Evolutionary conservation across 2,888 invertebrate genomes (phyloP), one percentile per base, ranked within the genome.

Genomic region (Drosophila diplacantha): DNA sequence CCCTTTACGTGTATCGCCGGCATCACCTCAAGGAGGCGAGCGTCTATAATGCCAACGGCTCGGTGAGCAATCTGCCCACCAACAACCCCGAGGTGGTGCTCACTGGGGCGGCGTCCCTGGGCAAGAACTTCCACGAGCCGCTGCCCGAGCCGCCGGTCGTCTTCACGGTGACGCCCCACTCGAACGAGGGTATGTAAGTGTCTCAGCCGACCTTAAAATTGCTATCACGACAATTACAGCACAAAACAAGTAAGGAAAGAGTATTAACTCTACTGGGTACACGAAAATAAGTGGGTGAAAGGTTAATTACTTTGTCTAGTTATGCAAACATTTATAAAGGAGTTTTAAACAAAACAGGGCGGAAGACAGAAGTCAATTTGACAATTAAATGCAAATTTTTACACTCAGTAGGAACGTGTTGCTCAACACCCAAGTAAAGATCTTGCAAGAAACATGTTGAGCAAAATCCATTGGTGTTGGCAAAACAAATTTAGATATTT

Each of bases 131-230:
- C 43, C 71, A 85, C 2, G 87, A 88, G 32, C 88, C 88, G 3
- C 63, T 88, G 53, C 88, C 88, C 0, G 86, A 86, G 58, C 69
- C 86, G 35, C 88, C 87, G 2, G 79, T 84, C 51, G 57, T 83
- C 38, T 83, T 83, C 31, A 85, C 59, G 84, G 80, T 31, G 84
- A 84, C 70, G 72, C 81, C 73, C 72, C 77, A 85, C 70, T 83
- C 84, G 75, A 85, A 82, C 78, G 88, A 87, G 69, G 87, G 87
- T 87, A 85, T 83, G 88, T 86, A 86, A 85, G 81, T 84, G 84
- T 80, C 84, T 63, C 63, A 29, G 60, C 71, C 62, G 69, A 57
- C 61, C 60, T 69, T 44, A 55, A n/a, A 41, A 24, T 52, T 52
- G 54, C 54, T 54, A 54, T 20, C 12, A 31, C 22, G 9, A 16